Evolutionary conservation across 2,888 invertebrate genomes (phyloP).

Genomic region (Macrophya annulata): DNA sequence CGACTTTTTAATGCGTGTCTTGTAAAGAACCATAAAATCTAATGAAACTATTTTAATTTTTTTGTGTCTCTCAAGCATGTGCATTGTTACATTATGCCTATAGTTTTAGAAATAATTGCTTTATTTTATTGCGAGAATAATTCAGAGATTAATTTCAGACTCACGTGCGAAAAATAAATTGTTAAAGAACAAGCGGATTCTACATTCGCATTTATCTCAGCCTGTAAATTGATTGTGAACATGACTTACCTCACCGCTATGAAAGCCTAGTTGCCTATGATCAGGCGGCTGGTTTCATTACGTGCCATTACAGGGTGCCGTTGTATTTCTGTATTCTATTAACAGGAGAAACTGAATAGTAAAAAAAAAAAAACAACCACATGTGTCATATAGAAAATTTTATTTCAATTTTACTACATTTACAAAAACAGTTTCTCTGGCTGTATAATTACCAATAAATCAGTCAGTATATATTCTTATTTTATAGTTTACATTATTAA

Average conservation of each 20-base stretch:
- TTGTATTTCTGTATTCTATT: neutral
- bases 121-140: neutral
- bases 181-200: neutral
- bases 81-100: neutral
- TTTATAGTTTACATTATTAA: neutral
- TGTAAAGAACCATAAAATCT: neutral
- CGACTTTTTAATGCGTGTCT: neutral
- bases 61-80: neutral
- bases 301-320: neutral
- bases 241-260: neutral
- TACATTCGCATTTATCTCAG: neutral
- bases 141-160: neutral
- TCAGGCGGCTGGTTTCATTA: neutral
- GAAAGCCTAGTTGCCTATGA: neutral
- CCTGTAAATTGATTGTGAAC: neutral
- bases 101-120: neutral
- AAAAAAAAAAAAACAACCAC: neutral
- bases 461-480: neutral
- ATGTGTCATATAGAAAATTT: neutral
- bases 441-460: neutral
- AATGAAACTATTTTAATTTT: neutral
- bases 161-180: neutral
- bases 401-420: neutral
- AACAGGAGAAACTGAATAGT: neutral
- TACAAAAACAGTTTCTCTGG: neutral